A percentile compares a stretch with the other conserved stretches of the same genome.
These are phyloP conservation scores for Ctenopoma multispine DNA, from an alignment of 2,797 vertebrate genomes.

Conservation along the genomic window DNA sequence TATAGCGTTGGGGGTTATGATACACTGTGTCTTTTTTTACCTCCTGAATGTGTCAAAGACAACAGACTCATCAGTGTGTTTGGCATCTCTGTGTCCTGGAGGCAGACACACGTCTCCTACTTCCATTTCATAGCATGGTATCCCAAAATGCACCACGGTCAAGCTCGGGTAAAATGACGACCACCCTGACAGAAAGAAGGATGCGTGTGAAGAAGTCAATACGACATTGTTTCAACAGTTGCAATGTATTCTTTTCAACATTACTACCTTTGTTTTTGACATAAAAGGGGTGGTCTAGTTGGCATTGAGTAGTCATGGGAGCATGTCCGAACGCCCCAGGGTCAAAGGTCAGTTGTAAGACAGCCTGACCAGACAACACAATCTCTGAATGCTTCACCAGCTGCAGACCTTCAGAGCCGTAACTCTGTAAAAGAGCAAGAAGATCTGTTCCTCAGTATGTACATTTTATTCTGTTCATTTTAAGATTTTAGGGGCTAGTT, in stretches of 20 bases:
- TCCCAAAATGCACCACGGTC: constrained; percentile 98
- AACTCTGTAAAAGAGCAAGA: constrained; percentile 82
- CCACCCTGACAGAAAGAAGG: constrained; percentile 86
- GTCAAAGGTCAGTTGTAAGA: constrained; percentile 96
- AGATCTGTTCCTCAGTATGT: neutral
- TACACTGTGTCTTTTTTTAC: constrained; percentile 69
- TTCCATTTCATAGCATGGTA: constrained; percentile 97
- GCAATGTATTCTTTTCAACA: fast-evolving
- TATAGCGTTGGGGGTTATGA: no score
- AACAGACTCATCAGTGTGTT: constrained; percentile 95
- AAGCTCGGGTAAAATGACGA: constrained; percentile 98
- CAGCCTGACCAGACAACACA: constrained; percentile 90
- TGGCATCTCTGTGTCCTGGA: constrained; percentile 96
- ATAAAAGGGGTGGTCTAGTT: constrained; percentile 95
- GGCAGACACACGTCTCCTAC: constrained; percentile 95
- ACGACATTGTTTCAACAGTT: neutral
- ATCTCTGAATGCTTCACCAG: constrained; percentile 92
- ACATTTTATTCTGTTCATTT: no score
- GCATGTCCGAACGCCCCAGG: constrained; percentile 90
- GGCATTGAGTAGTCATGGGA: constrained; percentile 90
- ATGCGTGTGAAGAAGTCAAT: neutral
- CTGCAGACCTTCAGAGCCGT: constrained; percentile 93
- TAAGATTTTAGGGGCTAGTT: no score
- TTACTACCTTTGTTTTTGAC: constrained; percentile 95
- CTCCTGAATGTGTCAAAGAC: constrained; percentile 99